Base-by-base conservation (phyloP, 2,797 vertebrate genomes). In the Chloroceryle amazona region DNA sequence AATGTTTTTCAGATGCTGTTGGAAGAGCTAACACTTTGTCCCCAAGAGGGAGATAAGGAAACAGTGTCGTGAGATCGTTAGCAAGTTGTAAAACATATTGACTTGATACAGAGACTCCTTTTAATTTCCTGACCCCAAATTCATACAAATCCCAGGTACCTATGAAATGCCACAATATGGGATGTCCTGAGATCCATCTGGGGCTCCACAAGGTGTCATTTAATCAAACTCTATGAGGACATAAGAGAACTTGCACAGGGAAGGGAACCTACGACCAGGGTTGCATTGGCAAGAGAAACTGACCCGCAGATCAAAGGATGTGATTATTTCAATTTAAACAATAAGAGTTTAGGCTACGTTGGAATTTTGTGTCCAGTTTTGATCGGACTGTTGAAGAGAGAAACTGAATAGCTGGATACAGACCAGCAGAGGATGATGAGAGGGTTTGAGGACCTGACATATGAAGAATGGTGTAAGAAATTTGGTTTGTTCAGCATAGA, bases 311-410 rank as follows among this genome's bases (percentile, higher is more conserved):
- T 35, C 6, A 54, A 62, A 75, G 6, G 5, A 70, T 46, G 15
- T 29, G 20, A 75, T 73, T 89, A 62, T 79, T 60, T 74, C 33
- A 35, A 70, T 46, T 61, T 70, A 73, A 71, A 71, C 72, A 54
- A 46, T 42, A 54, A 46, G 42, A 44, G 1, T 41, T 57, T 54
- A 75, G 8, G 13, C 10, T 66, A 20, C 13, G 54, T 1, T 52
- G 60, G 37, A 90, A 68, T 94, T 28, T 25, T 65, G 26, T 75
- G 26, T 31, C 29, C 28, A 29, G 31, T 87, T 93, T 92, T 57
- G 22, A 61, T 51, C 33, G 54, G 2, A 21, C 16, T 61, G 54
- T 15, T 81, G 25, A 81, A 68, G 33, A 80, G 49, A 80, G 7
- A 73, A 76, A 33, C 16, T 23, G 28, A 25, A 54, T 76, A 52